These are phyloP conservation scores for Hypomecis punctinalis DNA, from an alignment of 2,888 invertebrate genomes.

Conservation along the genomic window DNA sequence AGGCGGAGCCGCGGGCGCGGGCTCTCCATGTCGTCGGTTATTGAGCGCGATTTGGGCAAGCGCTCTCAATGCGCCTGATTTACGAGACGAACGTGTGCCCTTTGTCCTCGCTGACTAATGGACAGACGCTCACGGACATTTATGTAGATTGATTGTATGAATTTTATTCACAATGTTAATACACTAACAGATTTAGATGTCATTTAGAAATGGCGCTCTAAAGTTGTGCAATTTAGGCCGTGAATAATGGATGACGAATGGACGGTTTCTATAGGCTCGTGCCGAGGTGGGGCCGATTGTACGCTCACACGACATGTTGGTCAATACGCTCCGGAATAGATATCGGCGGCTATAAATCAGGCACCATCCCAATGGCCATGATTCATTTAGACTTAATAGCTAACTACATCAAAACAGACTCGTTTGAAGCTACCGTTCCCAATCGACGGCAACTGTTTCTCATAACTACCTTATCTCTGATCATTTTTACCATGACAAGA, in stretches of 20 bases:
- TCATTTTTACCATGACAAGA: constrained; percentile 18
- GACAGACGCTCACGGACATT: constrained; percentile 85
- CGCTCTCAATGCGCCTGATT: constrained; percentile 82
- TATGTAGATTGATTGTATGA: constrained; percentile 86
- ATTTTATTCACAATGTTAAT: constrained; percentile 86
- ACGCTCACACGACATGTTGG: constrained; percentile 57
- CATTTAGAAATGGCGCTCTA: constrained; percentile 85
- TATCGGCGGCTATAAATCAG: constrained; percentile 42
- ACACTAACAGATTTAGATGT: constrained; percentile 85
- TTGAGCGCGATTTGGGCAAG: constrained; percentile 82
- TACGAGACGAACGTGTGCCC: constrained; percentile 85
- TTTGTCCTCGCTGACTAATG: constrained; percentile 84
- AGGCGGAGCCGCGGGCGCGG: constrained; percentile 48
- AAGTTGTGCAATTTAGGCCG: constrained; percentile 85
- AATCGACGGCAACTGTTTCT: constrained; percentile 14
- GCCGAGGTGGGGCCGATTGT: constrained; percentile 77
- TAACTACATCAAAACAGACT: constrained; percentile 31
- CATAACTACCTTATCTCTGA: constrained; percentile 25
- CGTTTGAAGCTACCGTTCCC: constrained; percentile 15
- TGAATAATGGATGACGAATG: constrained; percentile 85
- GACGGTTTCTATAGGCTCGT: constrained; percentile 75
- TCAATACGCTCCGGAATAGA: constrained; percentile 43
- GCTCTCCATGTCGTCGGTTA: constrained; percentile 63
- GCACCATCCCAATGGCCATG: constrained; percentile 44
- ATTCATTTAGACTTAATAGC: constrained; percentile 37